Base-by-base conservation (phyloP, 2,797 vertebrate genomes). In the Anolis apletophallus region DNA sequence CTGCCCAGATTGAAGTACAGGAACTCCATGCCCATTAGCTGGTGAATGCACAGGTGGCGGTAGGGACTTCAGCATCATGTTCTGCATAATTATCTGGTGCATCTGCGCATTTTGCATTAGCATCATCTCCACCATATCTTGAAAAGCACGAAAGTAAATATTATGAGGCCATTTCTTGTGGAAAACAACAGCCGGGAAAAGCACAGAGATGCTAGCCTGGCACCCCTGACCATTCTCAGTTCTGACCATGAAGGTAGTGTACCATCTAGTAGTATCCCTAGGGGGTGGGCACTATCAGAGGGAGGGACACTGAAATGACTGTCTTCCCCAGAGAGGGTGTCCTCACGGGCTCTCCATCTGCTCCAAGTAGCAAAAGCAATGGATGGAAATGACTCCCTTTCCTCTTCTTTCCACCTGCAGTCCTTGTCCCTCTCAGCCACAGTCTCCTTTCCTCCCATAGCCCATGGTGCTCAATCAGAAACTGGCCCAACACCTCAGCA, bases 51-150 rank as follows among this genome's bases (percentile, higher is more conserved):
- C 85, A 0, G 88, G 54, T 0, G 94, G 92, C 0, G 98, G 97
- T 88, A 98, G 90, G 83, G 97, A 97, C 90, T 97, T 97, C 91
- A 98, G 93, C 97, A 98, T 98, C 97, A 98, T 96, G 89, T 97
- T 98, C 90, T 99, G 98, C 97, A 98, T 97, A 86, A 98, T 94
- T 87, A 98, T 96, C 96, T 98, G 98, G 93, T 98, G 97, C 97
- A 97, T 97, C 94, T 99, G 98, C 0, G 97, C 97, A 0, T 98
- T 98, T 95, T 99, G 97, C 97, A 98, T 97, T 75, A 98, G 94
- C 98, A 99, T 98, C 96, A 98, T 89, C 90, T 98, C 98, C 61
- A 98, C 97, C 97, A 98, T 97, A 59, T 97, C 98, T 98, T 89
- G 3, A 69, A 81, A 80, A 59, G 83, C 5, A 77, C 21, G 46